Evolutionary conservation across 2,113 vertebrate species (phyloP).

Genomic region (Crotophaga sulcirostris): DNA sequence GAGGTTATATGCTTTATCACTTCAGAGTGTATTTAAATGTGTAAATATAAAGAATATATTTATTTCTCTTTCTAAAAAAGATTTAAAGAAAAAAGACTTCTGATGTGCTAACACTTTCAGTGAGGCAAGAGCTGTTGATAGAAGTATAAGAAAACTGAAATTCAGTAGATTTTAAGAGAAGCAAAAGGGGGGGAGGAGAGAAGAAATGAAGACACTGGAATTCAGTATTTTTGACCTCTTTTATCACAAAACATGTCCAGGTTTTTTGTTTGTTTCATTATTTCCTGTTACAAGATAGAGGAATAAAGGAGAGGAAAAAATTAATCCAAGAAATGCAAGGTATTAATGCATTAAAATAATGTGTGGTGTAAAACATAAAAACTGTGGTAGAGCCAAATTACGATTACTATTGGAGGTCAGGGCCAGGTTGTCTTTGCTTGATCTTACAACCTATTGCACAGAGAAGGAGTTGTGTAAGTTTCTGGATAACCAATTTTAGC

Average conservation of each 20-base stretch:
- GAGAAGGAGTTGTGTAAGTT: neutral
- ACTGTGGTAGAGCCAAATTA: neutral
- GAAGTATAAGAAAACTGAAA: neutral
- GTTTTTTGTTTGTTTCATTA: neutral
- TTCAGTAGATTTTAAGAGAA: neutral
- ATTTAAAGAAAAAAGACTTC: neutral
- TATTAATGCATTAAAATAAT: neutral
- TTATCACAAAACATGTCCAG: neutral
- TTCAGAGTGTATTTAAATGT: neutral
- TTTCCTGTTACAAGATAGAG: neutral
- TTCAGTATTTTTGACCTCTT: neutral
- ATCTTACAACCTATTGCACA: neutral
- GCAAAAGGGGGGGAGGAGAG: neutral
- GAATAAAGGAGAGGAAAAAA: fast-evolving
- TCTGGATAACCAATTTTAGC: neutral
- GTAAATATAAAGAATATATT: neutral
- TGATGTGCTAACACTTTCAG: neutral
- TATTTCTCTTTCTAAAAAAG: neutral
- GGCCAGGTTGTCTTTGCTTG: neutral
- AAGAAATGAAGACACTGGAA: neutral
- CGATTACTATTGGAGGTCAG: neutral
- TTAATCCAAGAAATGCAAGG: neutral
- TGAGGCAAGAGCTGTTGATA: neutral
- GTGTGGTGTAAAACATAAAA: neutral
- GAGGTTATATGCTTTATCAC: neutral